Evolutionary conservation across 2,113 vertebrate genomes (phyloP), one percentile per base, ranked within the genome.

Genomic region (Acanthochromis polyacanthus): DNA sequence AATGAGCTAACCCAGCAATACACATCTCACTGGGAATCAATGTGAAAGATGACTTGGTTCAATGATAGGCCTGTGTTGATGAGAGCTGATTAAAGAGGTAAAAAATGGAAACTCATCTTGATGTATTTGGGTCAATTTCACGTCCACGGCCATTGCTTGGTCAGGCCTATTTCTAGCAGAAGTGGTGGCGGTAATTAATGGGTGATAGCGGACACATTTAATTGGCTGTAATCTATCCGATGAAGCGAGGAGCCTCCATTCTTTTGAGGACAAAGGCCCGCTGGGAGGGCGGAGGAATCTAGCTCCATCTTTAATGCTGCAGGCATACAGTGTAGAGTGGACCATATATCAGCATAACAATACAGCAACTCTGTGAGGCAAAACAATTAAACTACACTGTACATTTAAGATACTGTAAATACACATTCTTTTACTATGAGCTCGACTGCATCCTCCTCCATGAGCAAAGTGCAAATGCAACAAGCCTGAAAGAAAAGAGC

Each of bases 81-180:
- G 83, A 87, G 75, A 36, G 65, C 55, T 76, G 80, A 91, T 84
- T 77, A 87, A 80, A 77, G 73, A 73, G n/a, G 64, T 75, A 84
- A 84, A 88, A 86, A 86, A 86, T 75, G 81, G 80, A 91, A 92
- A 91, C 86, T 92, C 89, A 90, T 92, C 84, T 88, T 88, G 90
- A 94, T 93, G 90, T 92, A 94, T 95, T 91, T 94, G 86, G 93
- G 93, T 94, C 93, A 92, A 81, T 91, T 91, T 91, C 84, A 89
- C 25, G 52, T 91, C 85, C 71, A 74, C 14, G 36, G 83, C 82
- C 72, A 40, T 72, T 75, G 80, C 85, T 81, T 83, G 90, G 82
- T 80, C 89, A 81, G 81, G 75, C 65, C 93, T 92, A 93, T 92
- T 92, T 92, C 85, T 81, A 89, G 88, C 57, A 73, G 64, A 77